Base-by-base conservation (phyloP, 2,888 invertebrate genomes). In the Chouioia cunea region DNA sequence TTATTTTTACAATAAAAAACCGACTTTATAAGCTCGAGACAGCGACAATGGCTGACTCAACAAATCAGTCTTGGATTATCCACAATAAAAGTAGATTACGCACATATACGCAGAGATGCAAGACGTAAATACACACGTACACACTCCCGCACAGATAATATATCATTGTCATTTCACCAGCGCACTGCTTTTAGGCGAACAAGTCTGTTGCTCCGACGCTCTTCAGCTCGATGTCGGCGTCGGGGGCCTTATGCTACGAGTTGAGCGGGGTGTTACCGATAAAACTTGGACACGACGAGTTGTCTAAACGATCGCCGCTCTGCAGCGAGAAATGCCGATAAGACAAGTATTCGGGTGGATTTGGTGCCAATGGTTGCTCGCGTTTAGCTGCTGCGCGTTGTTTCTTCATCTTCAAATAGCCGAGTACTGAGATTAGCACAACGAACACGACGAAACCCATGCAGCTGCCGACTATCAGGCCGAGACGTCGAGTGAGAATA, bases 361-460 rank as follows among this genome's bases (percentile, higher is more conserved):
- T 89, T 0, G 82, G 79, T 0, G 89, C 87, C 72, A 92, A 90
- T 2, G 83, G 85, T 78, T 89, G 89, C 73, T 92, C 91, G 62
- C 92, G 87, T 86, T 94, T 94, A 10, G 91, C 89, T 23, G 91
- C 91, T 64, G 91, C 91, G 75, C 93, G 88, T 79, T 94, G 91
- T 84, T 95, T 94, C 86, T 95, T 93, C 80, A 93, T 90, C 85
- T 95, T 95, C 80, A 95, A 90, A 84, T 94, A 95, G 46, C 94
- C 94, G 73, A 95, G 88, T 43, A 93, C 91, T 12, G 94, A 93
- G 70, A 95, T 93, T 79, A 96, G 87, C 14, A 95, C 92, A 63
- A 96, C 90, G 82, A 96, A 95, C 63, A 96, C 94, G 74, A 95
- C 90, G 80, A 94, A 93, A 66, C 95, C 95, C 88, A 96, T 91